These are phyloP conservation scores for Littorina saxatilis DNA, from an alignment of 1,140 invertebrate genomes.

Conservation along the genomic window DNA sequence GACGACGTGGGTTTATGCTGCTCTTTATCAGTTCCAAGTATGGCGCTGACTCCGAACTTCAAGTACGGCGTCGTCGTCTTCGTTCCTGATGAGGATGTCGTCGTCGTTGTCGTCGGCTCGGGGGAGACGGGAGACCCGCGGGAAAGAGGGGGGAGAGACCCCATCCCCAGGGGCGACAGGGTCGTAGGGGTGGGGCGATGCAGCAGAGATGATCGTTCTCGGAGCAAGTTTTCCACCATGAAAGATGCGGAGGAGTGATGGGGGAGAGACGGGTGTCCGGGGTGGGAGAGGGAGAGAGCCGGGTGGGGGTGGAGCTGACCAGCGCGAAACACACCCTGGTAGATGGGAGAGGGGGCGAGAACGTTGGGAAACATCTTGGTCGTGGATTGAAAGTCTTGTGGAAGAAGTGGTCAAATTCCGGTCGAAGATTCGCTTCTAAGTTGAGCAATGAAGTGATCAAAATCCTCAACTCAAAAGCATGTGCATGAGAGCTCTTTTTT, in stretches of 20 bases:
- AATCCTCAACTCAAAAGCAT: too few relatives aligned
- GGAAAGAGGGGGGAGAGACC: conserved; percentile 26
- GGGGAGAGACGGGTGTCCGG: neutral
- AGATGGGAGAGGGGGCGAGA: conserved; percentile 59
- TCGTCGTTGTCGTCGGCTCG: conserved; percentile 29
- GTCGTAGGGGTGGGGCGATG: conserved; percentile 44
- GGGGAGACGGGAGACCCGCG: conserved; percentile 31
- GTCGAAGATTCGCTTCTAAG: too few relatives aligned
- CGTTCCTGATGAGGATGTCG: neutral
- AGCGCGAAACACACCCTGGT: conserved; percentile 60
- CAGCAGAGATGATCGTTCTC: conserved; percentile 67
- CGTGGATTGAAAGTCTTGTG: neutral
- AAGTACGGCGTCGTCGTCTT: conserved; percentile 81
- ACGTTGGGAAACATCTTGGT: conserved; percentile 62
- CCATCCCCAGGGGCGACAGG: conserved; percentile 38
- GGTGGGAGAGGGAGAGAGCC: conserved; percentile 2
- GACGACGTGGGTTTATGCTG: neutral
- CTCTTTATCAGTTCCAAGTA: conserved; percentile 77
- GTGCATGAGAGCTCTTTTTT: too few relatives aligned
- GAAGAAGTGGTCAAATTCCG: too few relatives aligned
- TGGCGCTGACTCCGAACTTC: conserved; percentile 95
- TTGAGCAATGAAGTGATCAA: too few relatives aligned
- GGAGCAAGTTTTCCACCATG: conserved; percentile 78
- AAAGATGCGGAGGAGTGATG: conserved; percentile 71
- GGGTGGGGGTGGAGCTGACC: conserved; percentile 37